phyloP scores from a whole-genome alignment of 2,113 vertebrate genomes.

The Plotosus lineatus region DNA sequence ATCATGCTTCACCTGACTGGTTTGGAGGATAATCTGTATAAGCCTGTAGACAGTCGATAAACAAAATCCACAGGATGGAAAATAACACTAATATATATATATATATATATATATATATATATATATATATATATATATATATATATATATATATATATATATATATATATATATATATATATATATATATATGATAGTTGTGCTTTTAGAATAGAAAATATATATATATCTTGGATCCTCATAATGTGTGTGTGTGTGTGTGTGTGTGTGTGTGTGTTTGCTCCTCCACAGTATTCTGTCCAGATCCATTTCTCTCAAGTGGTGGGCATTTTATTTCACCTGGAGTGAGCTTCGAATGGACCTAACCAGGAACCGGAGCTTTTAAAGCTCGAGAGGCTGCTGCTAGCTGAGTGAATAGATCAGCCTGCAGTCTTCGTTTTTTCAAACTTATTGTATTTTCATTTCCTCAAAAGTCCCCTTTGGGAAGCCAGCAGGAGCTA shows the following conservation, averaged over 20 bases:
- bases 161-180: no score
- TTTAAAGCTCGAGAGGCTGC: slow-evolving; percentile 28
- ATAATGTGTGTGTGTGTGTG: not conserved
- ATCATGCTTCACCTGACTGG: not conserved
- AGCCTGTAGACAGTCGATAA: not conserved
- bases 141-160: no score
- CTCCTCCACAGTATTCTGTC: slow-evolving; percentile 13
- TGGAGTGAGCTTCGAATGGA: slow-evolving; percentile 27
- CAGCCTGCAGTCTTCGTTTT: not conserved
- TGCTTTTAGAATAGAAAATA: not conserved
- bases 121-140: no score
- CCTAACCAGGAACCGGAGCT: slow-evolving; percentile 10
- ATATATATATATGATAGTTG: no score
- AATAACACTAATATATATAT: no score
- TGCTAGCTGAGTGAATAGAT: not conserved
- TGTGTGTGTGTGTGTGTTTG: not conserved
- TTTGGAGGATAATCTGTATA: not conserved
- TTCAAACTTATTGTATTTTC: slow-evolving; percentile 6
- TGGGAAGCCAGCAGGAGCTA: not conserved
- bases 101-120: no score
- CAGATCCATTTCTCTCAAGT: slow-evolving; percentile 28
- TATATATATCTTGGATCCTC: not conserved
- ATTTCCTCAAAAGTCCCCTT: slow-evolving; percentile 7
- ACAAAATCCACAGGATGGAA: not conserved
- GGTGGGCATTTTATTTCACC: slow-evolving; percentile 34